Evolutionary conservation across 2,113 vertebrate species (phyloP), one percentile per base, ranked within the genome.

Genomic region (Scortum barcoo): DNA sequence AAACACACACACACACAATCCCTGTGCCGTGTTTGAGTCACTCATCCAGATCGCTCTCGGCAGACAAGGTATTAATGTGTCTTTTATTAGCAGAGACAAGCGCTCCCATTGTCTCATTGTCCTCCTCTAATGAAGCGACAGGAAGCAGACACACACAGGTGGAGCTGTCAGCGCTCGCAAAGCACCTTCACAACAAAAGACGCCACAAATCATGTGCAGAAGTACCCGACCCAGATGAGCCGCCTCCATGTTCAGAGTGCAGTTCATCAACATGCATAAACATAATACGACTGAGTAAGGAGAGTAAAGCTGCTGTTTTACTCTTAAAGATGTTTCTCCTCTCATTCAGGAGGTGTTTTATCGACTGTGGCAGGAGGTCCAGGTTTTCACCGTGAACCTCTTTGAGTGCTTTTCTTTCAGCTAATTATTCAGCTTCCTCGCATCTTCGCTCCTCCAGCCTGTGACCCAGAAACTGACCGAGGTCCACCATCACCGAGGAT

Each of bases 51-150:
- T 53, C 12, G 5, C 48, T 77, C 80, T 66, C 57, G 24, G 68
- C 3, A 62, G 69, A 85, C 36, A 36, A 65, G 40, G 30, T 33
- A 83, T 72, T 78, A 68, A 56, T 62, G 50, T 79, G 68, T 85
- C 76, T 74, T 72, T 80, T 80, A 77, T 86, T 77, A 82, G 61
- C 28, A 48, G 72, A 71, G 58, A 90, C 86, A 70, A 56, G 74
- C 16, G 22, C 24, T 63, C 58, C 78, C 58, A 48, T 83, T 38
- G 63, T 82, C 65, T 72, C 26, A 33, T 80, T 87, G 78, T 87
- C 72, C 38, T 56, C 57, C 48, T 68, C 44, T 48, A 81, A 61
- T 83, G 69, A 85, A 78, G 20, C 61, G 72, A 76, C 79, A 78
- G 80, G 70, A 84, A 72, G 58, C 17, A 46, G 24, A 72, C 61